Percentiles rank a stretch among this genome's conserved stretches.
Evolutionary conservation across 2,797 vertebrate genomes (phyloP).

Genomic region (Buceros bicornis): DNA sequence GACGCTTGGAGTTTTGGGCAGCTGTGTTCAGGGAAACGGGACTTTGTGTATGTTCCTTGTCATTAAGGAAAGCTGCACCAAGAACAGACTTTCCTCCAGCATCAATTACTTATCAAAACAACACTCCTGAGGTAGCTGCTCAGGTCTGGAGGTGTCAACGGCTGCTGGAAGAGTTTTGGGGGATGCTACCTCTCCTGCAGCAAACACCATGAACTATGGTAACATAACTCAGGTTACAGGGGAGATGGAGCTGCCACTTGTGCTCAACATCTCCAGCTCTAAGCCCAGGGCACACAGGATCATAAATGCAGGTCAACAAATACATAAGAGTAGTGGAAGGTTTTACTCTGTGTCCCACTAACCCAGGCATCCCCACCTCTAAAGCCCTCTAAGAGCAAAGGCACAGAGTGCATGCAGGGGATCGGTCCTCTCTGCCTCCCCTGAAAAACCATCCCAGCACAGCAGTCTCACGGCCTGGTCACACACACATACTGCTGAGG

Average conservation of each 20-base stretch:
- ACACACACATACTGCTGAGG: rapidly evolving
- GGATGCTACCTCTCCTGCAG: not conserved
- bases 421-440: rapidly evolving
- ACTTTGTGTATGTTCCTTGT: not conserved
- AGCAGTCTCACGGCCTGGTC: not conserved
- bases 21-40: not conserved
- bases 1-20: not conserved
- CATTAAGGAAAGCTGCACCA: not conserved
- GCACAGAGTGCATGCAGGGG: rapidly evolving
- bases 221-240: not conserved
- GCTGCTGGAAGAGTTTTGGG: not conserved
- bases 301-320: not conserved
- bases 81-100: not conserved
- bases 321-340: not conserved
- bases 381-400: not conserved
- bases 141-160: not conserved
- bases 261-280: not conserved
- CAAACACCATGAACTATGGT: not conserved
- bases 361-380: not conserved
- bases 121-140: not conserved
- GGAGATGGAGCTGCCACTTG: not conserved
- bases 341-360: not conserved
- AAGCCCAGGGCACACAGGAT: not conserved
- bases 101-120: not conserved
- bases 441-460: not conserved